Percentiles rank a stretch among this genome's conserved stretches.
These are phyloP conservation scores for Hafferia zeledoni DNA, from an alignment of 2,797 vertebrate genomes.

Conservation along the genomic window DNA sequence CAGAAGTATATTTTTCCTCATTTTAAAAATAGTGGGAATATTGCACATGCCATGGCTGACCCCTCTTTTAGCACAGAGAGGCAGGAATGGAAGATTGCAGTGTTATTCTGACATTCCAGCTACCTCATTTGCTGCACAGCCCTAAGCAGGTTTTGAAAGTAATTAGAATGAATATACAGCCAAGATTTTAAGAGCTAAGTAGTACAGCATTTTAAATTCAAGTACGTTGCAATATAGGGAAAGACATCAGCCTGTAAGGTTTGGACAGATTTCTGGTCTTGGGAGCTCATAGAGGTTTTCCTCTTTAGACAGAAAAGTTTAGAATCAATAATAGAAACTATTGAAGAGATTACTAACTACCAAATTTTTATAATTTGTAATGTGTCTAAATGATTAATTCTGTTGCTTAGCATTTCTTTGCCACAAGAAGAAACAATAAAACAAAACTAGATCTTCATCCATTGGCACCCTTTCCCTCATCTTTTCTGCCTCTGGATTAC, in stretches of 20 bases:
- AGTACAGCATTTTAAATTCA: constrained; percentile 8
- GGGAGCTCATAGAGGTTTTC: background rate
- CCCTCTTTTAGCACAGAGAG: constrained; percentile 23
- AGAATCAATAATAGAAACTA: background rate
- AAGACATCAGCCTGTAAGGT: background rate
- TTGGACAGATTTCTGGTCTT: background rate
- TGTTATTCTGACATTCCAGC: constrained; percentile 12
- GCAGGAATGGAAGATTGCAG: constrained; percentile 11
- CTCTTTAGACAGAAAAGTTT: background rate
- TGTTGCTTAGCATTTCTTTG: background rate
- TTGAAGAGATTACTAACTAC: background rate
- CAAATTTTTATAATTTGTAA: background rate
- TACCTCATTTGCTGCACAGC: constrained; percentile 41
- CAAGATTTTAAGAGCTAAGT: constrained; percentile 51
- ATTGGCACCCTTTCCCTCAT: background rate
- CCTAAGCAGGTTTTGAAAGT: constrained; percentile 48
- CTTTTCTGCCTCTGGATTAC: background rate
- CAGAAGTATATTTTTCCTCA: constrained; percentile 5
- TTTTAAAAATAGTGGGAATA: constrained; percentile 26
- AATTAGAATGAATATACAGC: constrained; percentile 42
- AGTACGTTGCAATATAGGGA: background rate
- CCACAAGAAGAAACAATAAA: background rate
- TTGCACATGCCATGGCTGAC: background rate
- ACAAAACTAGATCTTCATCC: background rate
- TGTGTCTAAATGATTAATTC: background rate